Percentiles rank a stretch among this genome's conserved stretches.
phyloP scores from a whole-genome alignment of 2,888 invertebrate species.

The Drosophila maculinotata region DNA sequence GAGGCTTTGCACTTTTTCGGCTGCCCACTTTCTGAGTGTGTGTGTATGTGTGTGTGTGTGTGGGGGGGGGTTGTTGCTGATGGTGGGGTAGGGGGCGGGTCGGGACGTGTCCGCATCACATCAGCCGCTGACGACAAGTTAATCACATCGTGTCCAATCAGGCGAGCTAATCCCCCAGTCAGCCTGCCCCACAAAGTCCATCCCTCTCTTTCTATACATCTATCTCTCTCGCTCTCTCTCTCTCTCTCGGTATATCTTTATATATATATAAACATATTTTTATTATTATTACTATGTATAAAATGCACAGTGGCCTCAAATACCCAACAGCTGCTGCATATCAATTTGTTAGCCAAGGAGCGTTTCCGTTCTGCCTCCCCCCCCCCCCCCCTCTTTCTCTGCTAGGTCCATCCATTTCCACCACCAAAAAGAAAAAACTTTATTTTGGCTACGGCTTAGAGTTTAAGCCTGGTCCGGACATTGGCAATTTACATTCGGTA shows the following conservation, averaged over 20 bases:
- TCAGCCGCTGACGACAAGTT: conserved; percentile 71
- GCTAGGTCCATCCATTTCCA: not conserved
- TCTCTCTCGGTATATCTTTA: not conserved
- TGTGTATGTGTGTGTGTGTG: no score
- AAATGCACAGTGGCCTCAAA: conserved; percentile 55
- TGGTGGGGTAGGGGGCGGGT: not conserved
- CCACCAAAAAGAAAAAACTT: conserved; percentile 21
- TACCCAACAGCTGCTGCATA: conserved; percentile 78
- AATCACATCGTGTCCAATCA: conserved; percentile 84
- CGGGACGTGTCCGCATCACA: conserved; percentile 58
- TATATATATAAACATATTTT: conserved; percentile 43
- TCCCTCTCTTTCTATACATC: conserved; percentile 3
- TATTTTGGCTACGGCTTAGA: conserved; percentile 50
- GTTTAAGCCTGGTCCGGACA: conserved; percentile 73
- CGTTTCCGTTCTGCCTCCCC: conserved; percentile 19
- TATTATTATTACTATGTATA: conserved; percentile 74
- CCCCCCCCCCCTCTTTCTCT: conserved; percentile 1
- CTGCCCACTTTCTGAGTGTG: conserved; percentile 4
- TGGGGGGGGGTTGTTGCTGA: not conserved
- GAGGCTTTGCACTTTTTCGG: conserved; percentile 26
- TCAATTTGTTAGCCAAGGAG: conserved; percentile 61
- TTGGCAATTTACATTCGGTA: conserved; percentile 73
- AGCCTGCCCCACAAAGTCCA: not conserved
- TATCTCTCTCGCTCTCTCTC: no score
- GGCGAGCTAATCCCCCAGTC: conserved; percentile 78